These are phyloP conservation scores for Leptestheria dahalacensis DNA, from an alignment of 1,140 invertebrate genomes.

Conservation along the genomic window DNA sequence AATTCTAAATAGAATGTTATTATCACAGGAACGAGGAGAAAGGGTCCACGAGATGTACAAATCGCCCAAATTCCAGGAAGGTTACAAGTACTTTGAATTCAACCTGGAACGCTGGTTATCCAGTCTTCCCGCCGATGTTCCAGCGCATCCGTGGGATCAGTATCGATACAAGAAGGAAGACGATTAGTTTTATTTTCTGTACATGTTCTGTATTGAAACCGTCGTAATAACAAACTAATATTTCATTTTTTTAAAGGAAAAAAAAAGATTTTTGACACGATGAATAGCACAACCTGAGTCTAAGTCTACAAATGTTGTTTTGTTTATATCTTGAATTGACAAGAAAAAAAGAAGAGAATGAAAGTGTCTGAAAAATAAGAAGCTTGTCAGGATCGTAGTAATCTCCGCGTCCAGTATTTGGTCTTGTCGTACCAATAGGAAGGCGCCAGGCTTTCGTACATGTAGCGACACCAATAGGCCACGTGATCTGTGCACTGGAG, in stretches of 20 bases:
- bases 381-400: not conserved
- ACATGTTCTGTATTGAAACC: not conserved
- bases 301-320: too few relatives aligned
- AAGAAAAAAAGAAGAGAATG: too few relatives aligned
- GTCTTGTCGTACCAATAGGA: constrained; percentile 1
- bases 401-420: constrained; percentile 3
- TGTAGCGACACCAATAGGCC: constrained; percentile 6
- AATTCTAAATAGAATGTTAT: not conserved
- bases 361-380: too few relatives aligned
- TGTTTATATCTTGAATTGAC: too few relatives aligned
- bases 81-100: not conserved
- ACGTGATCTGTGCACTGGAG: constrained; percentile 11
- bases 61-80: constrained; percentile 4
- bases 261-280: not conserved
- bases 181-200: not conserved
- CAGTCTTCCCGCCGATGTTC: constrained; percentile 3
- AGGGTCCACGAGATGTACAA: not conserved
- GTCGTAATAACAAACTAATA: not conserved
- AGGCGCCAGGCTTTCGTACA: constrained; percentile 8
- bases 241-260: not conserved
- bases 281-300: not conserved
- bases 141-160: constrained; percentile 12
- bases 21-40: constrained; percentile 9
- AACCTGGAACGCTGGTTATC: constrained; percentile 4
- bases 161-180: not conserved